A percentile compares a stretch with the other conserved stretches of the same genome.
Evolutionary conservation across 2,888 invertebrate genomes (phyloP).

Genomic region (Machimus atricapillus): DNA sequence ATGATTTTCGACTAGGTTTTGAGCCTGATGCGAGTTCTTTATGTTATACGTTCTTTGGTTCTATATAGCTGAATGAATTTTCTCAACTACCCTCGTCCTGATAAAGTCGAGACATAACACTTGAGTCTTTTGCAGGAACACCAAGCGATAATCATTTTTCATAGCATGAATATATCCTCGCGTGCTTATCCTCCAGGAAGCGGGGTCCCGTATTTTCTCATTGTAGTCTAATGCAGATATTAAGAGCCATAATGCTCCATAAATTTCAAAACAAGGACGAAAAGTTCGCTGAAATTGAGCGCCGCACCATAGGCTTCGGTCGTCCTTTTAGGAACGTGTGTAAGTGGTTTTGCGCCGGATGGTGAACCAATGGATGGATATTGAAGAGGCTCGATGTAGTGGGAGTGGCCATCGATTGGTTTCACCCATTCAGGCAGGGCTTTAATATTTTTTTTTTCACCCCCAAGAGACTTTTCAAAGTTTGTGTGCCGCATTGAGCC

Average conservation of each 20-base stretch:
- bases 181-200: not conserved
- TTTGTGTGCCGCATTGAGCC: not conserved
- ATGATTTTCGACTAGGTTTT: too few species aligned
- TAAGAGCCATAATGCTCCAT: slow-evolving; percentile 16
- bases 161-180: slow-evolving; percentile 1
- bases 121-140: not conserved
- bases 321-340: slow-evolving; percentile 2
- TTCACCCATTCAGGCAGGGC: not conserved
- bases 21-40: too few species aligned
- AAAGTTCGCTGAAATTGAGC: not conserved
- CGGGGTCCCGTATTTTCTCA: not conserved
- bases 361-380: not conserved
- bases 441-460: not conserved
- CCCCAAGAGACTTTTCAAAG: not conserved
- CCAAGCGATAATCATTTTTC: slow-evolving; percentile 17
- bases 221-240: slow-evolving; percentile 22
- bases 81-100: not conserved
- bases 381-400: not conserved
- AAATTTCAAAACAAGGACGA: slow-evolving; percentile 22
- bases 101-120: not conserved
- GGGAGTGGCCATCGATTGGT: not conserved
- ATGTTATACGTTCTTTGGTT: too few species aligned
- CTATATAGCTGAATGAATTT: not conserved
- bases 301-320: not conserved
- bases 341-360: not conserved